Evolutionary conservation across 2,888 invertebrate species (phyloP).

Genomic region (Cerastis rubricosa): DNA sequence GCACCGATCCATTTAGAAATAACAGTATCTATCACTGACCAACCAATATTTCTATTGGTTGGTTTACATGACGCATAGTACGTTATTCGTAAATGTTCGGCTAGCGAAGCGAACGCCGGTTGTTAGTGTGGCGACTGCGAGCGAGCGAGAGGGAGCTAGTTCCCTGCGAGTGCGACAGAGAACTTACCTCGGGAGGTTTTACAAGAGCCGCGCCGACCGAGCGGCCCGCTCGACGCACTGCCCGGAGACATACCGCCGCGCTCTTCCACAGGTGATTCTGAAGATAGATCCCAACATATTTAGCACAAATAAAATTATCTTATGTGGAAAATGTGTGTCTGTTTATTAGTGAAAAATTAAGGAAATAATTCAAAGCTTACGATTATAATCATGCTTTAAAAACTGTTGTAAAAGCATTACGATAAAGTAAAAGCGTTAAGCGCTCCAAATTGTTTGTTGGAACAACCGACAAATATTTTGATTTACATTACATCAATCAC

Average conservation of each 20-base stretch:
- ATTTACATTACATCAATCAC: neutral
- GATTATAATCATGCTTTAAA: slow-evolving; percentile 52
- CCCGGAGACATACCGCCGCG: slow-evolving; percentile 94
- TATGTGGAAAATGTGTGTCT: slow-evolving; percentile 19
- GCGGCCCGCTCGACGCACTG: slow-evolving; percentile 92
- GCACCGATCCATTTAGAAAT: slow-evolving; percentile 44
- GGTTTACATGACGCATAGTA: neutral
- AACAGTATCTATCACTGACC: slow-evolving; percentile 11
- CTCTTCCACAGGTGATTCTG: slow-evolving; percentile 94
- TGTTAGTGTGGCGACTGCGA: slow-evolving; percentile 69
- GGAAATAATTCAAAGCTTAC: slow-evolving; percentile 45
- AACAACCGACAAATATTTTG: slow-evolving; percentile 22
- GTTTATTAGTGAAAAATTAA: slow-evolving; percentile 39
- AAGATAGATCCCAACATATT: slow-evolving; percentile 4
- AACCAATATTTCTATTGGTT: neutral
- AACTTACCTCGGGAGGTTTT: slow-evolving; percentile 96
- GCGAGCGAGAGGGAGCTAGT: slow-evolving; percentile 64
- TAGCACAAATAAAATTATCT: slow-evolving; percentile 3
- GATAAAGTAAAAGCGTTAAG: slow-evolving; percentile 49
- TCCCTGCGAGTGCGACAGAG: slow-evolving; percentile 43
- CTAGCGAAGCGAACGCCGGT: slow-evolving; percentile 70
- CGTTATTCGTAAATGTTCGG: slow-evolving; percentile 60
- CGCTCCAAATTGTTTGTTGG: slow-evolving; percentile 42
- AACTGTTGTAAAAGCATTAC: slow-evolving; percentile 34
- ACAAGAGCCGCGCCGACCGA: slow-evolving; percentile 96